Conservation (phyloP, 2,888 invertebrate genomes). For the Rhodophaea formosa region DNA sequence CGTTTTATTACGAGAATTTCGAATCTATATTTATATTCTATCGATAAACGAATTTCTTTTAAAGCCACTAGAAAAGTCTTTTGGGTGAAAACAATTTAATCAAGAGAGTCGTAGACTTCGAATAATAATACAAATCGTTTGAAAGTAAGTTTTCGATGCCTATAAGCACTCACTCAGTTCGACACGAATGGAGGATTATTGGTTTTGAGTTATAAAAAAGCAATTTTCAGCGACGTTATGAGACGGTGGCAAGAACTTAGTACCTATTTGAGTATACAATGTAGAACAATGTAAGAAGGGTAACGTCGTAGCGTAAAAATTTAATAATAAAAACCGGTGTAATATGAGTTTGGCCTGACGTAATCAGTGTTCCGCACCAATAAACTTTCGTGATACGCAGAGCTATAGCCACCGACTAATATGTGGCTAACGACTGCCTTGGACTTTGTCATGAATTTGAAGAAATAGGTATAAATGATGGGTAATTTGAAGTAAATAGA, state of each 20-base stretch:
- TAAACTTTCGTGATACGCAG: conserved; percentile 9
- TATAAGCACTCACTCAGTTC: background rate
- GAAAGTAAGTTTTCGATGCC: background rate
- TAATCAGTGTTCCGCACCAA: conserved; percentile 14
- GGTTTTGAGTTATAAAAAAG: conserved; percentile 30
- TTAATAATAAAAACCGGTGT: conserved; percentile 3
- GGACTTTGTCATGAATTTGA: background rate
- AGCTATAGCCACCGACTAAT: conserved; percentile 22
- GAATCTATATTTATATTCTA: conserved; percentile 20
- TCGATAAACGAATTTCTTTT: conserved; percentile 2
- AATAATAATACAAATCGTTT: background rate
- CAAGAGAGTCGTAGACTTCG: background rate
- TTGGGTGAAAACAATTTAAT: background rate
- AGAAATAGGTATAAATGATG: background rate
- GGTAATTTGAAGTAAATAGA: background rate
- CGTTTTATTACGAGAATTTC: conserved; percentile 39
- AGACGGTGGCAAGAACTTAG: too few species aligned
- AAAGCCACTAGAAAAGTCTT: background rate
- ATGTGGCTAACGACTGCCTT: background rate
- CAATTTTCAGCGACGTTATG: conserved; percentile 26
- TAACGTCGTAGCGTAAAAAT: conserved; percentile 28
- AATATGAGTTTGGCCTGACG: conserved; percentile 4
- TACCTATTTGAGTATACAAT: conserved; percentile 21
- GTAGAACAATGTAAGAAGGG: conserved; percentile 36
- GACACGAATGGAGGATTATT: conserved; percentile 30